phyloP scores from a whole-genome alignment of 2,888 invertebrate species.

The Calameuta pallipes region DNA sequence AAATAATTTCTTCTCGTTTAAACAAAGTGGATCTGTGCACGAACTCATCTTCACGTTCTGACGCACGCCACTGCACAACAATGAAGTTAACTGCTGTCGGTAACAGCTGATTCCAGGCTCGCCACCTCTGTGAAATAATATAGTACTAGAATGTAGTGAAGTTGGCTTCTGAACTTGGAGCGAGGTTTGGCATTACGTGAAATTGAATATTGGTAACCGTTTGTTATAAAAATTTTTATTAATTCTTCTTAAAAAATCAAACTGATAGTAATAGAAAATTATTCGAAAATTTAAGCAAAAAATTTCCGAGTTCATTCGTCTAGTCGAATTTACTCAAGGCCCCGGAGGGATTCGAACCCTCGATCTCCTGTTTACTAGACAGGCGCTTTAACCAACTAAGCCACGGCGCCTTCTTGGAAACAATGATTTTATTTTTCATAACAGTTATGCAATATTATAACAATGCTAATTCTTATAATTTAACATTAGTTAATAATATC shows the following conservation, averaged over 20 bases:
- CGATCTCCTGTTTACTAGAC: constrained; percentile 79
- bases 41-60: constrained; percentile 68
- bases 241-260: neutral
- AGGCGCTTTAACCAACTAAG: constrained; percentile 85
- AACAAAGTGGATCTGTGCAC: constrained; percentile 71
- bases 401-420: constrained; percentile 71
- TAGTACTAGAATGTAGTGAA: neutral
- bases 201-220: neutral
- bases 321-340: constrained; percentile 58
- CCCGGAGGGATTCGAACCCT: constrained; percentile 76
- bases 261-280: neutral
- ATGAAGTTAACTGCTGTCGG: constrained; percentile 43
- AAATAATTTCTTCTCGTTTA: constrained; percentile 74
- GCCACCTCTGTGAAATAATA: constrained; percentile 18
- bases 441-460: neutral
- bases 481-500: neutral
- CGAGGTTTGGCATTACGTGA: neutral
- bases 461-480: neutral
- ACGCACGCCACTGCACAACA: constrained; percentile 42
- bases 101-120: constrained; percentile 7
- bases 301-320: neutral
- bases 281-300: neutral
- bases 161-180: neutral
- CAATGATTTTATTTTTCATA: neutral
- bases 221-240: neutral